Evolutionary conservation across 2,888 invertebrate species (phyloP).

Genomic region (Microplitis manilae): DNA sequence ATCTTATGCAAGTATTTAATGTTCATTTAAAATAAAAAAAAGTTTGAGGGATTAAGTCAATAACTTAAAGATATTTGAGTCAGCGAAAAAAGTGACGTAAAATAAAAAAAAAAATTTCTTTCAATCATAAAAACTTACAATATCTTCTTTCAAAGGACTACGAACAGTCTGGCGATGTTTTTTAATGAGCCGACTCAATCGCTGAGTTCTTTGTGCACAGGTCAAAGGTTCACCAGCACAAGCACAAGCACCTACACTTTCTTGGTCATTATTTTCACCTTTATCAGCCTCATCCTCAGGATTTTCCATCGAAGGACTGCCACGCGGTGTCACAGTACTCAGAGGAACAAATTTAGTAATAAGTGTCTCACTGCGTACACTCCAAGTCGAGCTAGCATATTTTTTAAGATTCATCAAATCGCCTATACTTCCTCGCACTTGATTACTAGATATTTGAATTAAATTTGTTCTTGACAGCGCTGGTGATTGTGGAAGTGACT

Average conservation of each 20-base stretch:
- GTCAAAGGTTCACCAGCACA: slow-evolving; percentile 75
- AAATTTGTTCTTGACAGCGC: slow-evolving; percentile 73
- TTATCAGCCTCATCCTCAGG: slow-evolving; percentile 45
- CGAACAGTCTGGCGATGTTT: slow-evolving; percentile 75
- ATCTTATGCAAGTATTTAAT: too few relatives aligned
- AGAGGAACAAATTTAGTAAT: slow-evolving; percentile 82
- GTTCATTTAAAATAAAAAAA: too few relatives aligned
- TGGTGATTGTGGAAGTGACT: slow-evolving; percentile 74
- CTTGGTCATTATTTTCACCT: slow-evolving; percentile 47
- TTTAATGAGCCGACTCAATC: slow-evolving; percentile 79
- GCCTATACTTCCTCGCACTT: slow-evolving; percentile 78
- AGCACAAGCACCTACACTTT: slow-evolving; percentile 48
- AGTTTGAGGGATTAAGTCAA: too few relatives aligned
- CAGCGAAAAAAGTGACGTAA: too few relatives aligned
- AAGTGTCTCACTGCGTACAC: slow-evolving; percentile 81
- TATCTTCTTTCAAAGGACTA: slow-evolving; percentile 51
- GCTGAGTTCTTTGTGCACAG: slow-evolving; percentile 79
- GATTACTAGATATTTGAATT: slow-evolving; percentile 56
- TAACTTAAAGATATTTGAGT: too few relatives aligned
- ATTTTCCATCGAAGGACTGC: slow-evolving; percentile 72
- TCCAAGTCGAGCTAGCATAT: slow-evolving; percentile 81
- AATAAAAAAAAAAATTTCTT: too few relatives aligned
- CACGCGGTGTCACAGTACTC: slow-evolving; percentile 79
- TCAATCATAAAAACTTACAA: slow-evolving; percentile 45
- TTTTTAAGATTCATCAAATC: slow-evolving; percentile 85